These are phyloP conservation scores for Falco biarmicus DNA, from an alignment of 2,797 vertebrate species.

Conservation along the genomic window DNA sequence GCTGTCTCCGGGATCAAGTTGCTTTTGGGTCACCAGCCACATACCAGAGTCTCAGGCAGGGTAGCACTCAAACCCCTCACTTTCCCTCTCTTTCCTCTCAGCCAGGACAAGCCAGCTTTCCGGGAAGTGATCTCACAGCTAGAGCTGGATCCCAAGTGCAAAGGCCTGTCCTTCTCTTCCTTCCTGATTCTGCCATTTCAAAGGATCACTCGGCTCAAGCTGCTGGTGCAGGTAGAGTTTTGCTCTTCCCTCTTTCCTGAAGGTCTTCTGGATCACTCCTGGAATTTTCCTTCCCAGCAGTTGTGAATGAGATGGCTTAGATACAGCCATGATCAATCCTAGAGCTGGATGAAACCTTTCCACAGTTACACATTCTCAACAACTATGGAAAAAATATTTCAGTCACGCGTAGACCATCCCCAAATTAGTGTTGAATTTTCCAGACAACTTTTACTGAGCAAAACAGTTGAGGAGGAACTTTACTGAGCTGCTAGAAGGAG, in stretches of 20 bases:
- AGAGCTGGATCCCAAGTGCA: conserved; percentile 89
- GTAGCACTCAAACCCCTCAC: neutral
- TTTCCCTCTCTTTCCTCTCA: conserved; percentile 58
- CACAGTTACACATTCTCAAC: neutral
- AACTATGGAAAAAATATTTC: neutral
- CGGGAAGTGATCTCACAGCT: conserved; percentile 86
- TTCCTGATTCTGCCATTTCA: conserved; percentile 98
- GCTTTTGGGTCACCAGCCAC: neutral
- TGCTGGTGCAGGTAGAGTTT: conserved; percentile 88
- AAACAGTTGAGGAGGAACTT: neutral
- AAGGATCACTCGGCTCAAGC: conserved; percentile 94
- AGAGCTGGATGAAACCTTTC: neutral
- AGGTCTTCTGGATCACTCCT: neutral
- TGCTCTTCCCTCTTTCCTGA: neutral
- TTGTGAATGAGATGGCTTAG: neutral
- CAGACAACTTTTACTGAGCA: neutral
- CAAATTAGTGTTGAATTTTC: neutral
- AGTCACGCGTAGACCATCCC: neutral
- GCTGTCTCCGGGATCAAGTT: neutral
- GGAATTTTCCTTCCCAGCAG: neutral
- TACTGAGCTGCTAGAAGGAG: neutral
- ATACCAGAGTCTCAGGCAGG: neutral
- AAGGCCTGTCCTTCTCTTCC: conserved; percentile 92
- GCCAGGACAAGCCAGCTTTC: conserved; percentile 91
- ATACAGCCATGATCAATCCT: accelerated